Evolutionary conservation across 2,888 invertebrate species (phyloP).

Genomic region (Epistrophella euchroma): DNA sequence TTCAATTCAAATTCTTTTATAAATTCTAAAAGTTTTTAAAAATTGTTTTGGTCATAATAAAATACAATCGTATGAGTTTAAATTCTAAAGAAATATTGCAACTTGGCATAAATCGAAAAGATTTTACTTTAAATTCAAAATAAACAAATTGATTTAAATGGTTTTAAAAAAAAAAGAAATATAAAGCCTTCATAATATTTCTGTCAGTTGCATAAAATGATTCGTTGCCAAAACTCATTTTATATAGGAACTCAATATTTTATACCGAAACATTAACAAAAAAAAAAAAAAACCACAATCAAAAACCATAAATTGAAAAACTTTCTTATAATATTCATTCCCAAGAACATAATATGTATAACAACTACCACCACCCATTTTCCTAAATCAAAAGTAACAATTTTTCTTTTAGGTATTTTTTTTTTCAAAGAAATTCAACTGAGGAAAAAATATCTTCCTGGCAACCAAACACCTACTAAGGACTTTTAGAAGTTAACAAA

Average conservation of each 20-base stretch:
- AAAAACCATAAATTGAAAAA: conserved; percentile 67
- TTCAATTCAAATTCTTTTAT: no score
- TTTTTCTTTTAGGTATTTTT: neutral
- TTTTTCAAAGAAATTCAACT: conserved; percentile 3
- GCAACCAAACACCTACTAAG: conserved; percentile 67
- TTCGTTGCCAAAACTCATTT: conserved; percentile 48
- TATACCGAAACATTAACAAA: neutral
- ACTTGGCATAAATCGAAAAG: neutral
- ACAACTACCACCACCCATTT: conserved; percentile 23
- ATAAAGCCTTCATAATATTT: neutral
- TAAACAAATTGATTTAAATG: conserved; percentile 7
- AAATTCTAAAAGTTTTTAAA: no score
- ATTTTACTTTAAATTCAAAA: neutral
- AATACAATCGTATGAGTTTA: no score
- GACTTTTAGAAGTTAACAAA: conserved; percentile 44
- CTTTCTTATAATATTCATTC: conserved; percentile 56
- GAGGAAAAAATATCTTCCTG: conserved; percentile 55
- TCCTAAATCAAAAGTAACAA: conserved; percentile 32
- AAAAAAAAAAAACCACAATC: conserved; percentile 4
- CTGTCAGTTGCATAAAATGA: conserved; percentile 48
- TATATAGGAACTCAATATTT: conserved; percentile 18
- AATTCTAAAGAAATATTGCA: neutral
- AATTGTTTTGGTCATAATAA: no score
- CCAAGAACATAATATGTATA: neutral
- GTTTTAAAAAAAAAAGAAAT: neutral